Base-by-base conservation (phyloP, 2,888 invertebrate species). In the Flexamia atlantica region DNA sequence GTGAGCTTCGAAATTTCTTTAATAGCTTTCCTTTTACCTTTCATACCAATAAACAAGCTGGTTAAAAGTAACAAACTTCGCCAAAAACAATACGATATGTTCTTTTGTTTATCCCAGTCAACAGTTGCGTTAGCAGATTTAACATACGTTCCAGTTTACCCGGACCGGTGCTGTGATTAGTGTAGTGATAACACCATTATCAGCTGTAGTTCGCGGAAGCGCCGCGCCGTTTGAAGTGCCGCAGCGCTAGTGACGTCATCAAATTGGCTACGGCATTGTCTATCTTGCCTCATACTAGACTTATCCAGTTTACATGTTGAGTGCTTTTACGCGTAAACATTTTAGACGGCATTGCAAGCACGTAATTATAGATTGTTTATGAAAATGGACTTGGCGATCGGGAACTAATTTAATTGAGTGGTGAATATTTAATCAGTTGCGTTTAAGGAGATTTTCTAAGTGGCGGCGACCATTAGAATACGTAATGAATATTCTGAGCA, bases 161-260 rank as follows among this genome's bases (percentile, higher is more conserved):
- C 53, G 23, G 53, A 53, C 20, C 23, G n/a, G n/a, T n/a, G n/a
- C 23, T 5, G 53, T 53, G 53, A 53, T 53, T 53, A 53, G 53
- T 3, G 53, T 12, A 46, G 53, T 53, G 53, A 53, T 53, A 53
- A 53, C 14, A 46, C 53, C 23, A 23, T 53, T 53, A 53, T 53
- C 53, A 53, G 53, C 53, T 23, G 53, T n/a, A 53, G 53, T 53
- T 53, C 53, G 53, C 23, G 53, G 53, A 53, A 53, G 20, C 20
- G 53, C 53, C 53, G 53, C 20, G 53, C 53, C 53, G 53, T 53
- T 53, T 53, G 53, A 53, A 23, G 53, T 53, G 53, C 53, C 53
- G 53, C 53, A 14, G 20, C 10, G 53, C 23, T 53, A 17, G 46
- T 53, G 53, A 53, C 53, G 53, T 53, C 53, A 53, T 23, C 53